These are phyloP conservation scores for Thymelicus lineola DNA, from an alignment of 2,888 invertebrate genomes.

Conservation along the genomic window DNA sequence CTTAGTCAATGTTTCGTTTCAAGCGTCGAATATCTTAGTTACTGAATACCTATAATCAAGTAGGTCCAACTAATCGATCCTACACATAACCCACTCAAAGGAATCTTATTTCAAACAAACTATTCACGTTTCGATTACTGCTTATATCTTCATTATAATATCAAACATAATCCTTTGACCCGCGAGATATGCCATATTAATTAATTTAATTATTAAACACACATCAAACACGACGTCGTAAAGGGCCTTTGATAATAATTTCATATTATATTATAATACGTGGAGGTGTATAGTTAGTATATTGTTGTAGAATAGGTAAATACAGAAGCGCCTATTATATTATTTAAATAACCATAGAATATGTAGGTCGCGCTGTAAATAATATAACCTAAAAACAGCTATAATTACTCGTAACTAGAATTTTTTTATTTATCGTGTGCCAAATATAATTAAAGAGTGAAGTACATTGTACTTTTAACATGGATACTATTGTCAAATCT, in stretches of 20 bases:
- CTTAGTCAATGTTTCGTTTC: too few species aligned
- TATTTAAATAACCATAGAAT: too few species aligned
- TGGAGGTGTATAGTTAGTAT: neutral
- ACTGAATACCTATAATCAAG: too few species aligned
- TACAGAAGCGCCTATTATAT: neutral
- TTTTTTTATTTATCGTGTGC: too few species aligned
- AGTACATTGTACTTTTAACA: too few species aligned
- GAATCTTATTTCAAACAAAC: neutral
- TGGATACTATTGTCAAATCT: too few species aligned
- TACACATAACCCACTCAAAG: neutral
- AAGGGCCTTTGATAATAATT: conserved; percentile 29
- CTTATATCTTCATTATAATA: conserved; percentile 3
- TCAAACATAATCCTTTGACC: conserved; percentile 27
- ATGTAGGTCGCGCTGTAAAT: too few species aligned
- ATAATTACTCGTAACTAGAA: too few species aligned
- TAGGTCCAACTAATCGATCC: too few species aligned
- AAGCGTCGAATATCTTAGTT: too few species aligned
- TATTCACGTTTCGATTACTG: conserved; percentile 5
- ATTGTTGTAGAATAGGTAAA: neutral
- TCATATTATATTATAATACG: neutral
- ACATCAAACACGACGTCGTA: conserved; percentile 29
- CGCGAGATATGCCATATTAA: conserved; percentile 28
- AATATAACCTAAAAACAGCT: too few species aligned
- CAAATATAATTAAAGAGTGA: too few species aligned
- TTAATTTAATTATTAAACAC: conserved; percentile 37